Evolutionary conservation across 2,888 invertebrate genomes (phyloP), one percentile per base, ranked within the genome.

Genomic region (Hypomecis punctinalis): DNA sequence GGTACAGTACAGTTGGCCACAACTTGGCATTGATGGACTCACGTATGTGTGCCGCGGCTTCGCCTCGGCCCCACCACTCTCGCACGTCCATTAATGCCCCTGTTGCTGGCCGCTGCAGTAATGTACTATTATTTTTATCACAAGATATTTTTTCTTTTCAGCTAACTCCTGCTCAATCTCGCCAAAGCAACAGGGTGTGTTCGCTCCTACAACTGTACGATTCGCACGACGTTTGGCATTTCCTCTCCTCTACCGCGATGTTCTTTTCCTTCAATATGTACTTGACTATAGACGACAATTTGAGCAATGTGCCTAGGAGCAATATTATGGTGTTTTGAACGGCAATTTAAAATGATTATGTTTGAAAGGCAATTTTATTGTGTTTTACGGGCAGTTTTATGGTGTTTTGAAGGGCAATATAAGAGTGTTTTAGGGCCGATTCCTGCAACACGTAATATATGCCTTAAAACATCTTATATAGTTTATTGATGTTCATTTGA

Each of bases 161-260:
- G 91, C 68, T 89, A 0, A 88, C 96, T 0, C 97, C 97, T 0
- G 97, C 97, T 0, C 94, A 95, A 76, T 97, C 97, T 0, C 94
- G 97, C 0, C 94, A 94, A n/a, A 95, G 93, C 81, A 98, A 98
- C 86, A 91, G 94, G 52, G 94, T 94, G 4, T 98, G 97, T 77
- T 88, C 94, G 0, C 78, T 97, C 0, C 88, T 97, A 3, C 93
- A 95, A 51, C 96, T 98, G 75, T 98, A 97, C 85, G 98, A 98
- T 81, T 94, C 94, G 5, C 98, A 98, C 85, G 98, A 98, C 80
- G 94, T 97, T 11, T 98, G 98, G 98, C 97, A 97, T 81, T 96
- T 97, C 81, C 86, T 97, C 45, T 97, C 97, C 0, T 95, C 97
- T 0, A 94, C 95, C 9, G 96, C 96, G 47, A 96, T 97, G 95